A percentile compares a stretch with the other conserved stretches of the same genome.
These are phyloP conservation scores for Piezodorus guildinii DNA, from an alignment of 1,140 invertebrate genomes.

Conservation along the genomic window DNA sequence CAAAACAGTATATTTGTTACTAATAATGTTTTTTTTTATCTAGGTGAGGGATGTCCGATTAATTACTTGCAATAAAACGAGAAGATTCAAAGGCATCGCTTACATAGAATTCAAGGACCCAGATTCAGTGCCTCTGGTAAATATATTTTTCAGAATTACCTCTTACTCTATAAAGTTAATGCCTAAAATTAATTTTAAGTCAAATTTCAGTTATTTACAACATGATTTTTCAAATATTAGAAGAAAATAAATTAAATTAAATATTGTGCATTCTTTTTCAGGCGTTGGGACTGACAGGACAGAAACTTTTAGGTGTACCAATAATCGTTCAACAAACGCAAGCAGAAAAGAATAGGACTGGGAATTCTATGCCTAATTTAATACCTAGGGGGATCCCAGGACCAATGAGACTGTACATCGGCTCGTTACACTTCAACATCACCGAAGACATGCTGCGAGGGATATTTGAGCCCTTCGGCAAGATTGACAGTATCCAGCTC, in stretches of 20 bases:
- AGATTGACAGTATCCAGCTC: constrained; percentile 93
- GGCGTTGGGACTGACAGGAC: constrained; percentile 92
- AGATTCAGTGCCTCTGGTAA: constrained; percentile 88
- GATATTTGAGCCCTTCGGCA: constrained; percentile 99
- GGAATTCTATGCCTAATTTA: constrained; percentile 69
- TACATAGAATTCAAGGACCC: constrained; percentile 99
- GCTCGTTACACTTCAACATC: constrained; percentile 97
- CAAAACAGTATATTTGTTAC: no score
- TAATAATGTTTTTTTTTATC: constrained; percentile 19
- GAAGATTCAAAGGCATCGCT: constrained; percentile 96
- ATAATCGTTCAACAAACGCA: constrained; percentile 98
- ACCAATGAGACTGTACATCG: constrained; percentile 93
- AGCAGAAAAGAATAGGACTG: constrained; percentile 94
- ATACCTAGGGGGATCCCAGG: constrained; percentile 71
- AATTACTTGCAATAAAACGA: constrained; percentile 98
- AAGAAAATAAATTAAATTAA: no score
- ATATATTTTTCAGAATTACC: no score
- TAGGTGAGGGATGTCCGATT: constrained; percentile 84
- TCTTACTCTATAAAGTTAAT: no score
- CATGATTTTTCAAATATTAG: no score
- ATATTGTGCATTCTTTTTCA: constrained; percentile 33
- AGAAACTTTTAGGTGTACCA: constrained; percentile 91
- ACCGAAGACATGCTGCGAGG: constrained; percentile 97
- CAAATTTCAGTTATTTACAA: no score
- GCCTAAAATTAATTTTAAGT: no score